Evolutionary conservation across 2,888 invertebrate species (phyloP).

Genomic region (Zhengitettix transpicula): DNA sequence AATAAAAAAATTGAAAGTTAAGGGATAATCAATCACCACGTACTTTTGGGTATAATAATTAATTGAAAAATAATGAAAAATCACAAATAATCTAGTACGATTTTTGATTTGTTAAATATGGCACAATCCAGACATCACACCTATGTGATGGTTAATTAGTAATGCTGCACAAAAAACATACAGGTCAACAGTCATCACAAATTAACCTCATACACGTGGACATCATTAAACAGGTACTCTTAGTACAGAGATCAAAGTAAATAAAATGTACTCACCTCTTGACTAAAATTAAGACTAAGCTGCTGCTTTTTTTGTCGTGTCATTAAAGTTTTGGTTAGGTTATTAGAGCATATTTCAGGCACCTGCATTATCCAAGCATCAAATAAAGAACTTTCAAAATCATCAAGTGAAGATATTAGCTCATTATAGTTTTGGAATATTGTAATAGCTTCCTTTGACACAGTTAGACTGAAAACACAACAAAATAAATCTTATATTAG

Average conservation of each 20-base stretch:
- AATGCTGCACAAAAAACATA: neutral
- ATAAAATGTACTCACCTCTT: slow-evolving; percentile 29
- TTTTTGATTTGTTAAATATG: too few relatives aligned
- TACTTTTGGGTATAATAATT: too few relatives aligned
- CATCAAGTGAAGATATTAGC: slow-evolving; percentile 45
- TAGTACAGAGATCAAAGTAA: neutral
- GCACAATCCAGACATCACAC: neutral
- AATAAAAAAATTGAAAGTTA: too few relatives aligned
- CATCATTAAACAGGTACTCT: neutral
- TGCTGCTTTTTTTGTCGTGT: slow-evolving; percentile 33
- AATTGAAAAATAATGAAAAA: too few relatives aligned
- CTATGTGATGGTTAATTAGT: neutral
- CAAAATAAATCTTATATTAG: too few relatives aligned
- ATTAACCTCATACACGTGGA: neutral
- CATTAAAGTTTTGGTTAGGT: slow-evolving; percentile 44
- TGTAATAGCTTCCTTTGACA: slow-evolving; percentile 32
- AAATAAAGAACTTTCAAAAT: slow-evolving; percentile 44
- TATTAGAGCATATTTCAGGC: slow-evolving; percentile 41
- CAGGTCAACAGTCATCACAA: neutral
- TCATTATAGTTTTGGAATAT: slow-evolving; percentile 42
- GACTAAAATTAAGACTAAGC: slow-evolving; percentile 49
- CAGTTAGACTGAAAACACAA: slow-evolving; percentile 28
- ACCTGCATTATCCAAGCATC: slow-evolving; percentile 52
- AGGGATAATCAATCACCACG: too few relatives aligned
- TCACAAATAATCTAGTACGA: too few relatives aligned